Percentiles rank a stretch among this genome's conserved stretches.
Conservation (phyloP, 2,888 invertebrate genomes). For the Deilephila elpenor region DNA sequence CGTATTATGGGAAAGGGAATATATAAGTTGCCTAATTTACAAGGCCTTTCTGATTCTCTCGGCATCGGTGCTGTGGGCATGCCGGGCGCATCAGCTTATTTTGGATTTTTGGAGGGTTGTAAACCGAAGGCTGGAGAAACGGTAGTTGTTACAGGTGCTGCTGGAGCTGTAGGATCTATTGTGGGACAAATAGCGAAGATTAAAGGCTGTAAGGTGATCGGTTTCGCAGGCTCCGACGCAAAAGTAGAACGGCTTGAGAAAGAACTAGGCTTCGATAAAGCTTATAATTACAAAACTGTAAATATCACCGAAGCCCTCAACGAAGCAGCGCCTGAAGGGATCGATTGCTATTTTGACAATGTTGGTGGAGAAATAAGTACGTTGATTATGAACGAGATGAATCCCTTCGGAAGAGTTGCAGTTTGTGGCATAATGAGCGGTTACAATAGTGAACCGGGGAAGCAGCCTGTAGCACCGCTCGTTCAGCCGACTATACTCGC, state of each 20-base stretch:
- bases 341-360: constrained; percentile 90
- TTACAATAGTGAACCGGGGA: constrained; percentile 72
- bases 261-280: constrained; percentile 86
- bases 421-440: constrained; percentile 86
- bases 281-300: constrained; percentile 87
- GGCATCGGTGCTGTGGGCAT: constrained; percentile 86
- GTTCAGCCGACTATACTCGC: constrained; percentile 79
- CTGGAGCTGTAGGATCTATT: constrained; percentile 89
- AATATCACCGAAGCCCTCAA: constrained; percentile 79
- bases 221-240: constrained; percentile 88
- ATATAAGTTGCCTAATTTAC: constrained; percentile 77
- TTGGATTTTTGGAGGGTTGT: constrained; percentile 88
- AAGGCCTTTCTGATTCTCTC: constrained; percentile 79
- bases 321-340: constrained; percentile 78
- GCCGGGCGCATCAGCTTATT: constrained; percentile 89
- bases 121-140: constrained; percentile 88
- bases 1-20: no score
- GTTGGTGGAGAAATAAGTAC: constrained; percentile 87
- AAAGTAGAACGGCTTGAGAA: constrained; percentile 88
- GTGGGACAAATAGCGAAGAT: constrained; percentile 91
- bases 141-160: constrained; percentile 88
- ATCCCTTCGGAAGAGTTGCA: constrained; percentile 80
- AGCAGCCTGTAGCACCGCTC: constrained; percentile 44
- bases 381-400: constrained; percentile 85
- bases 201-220: constrained; percentile 86